Percentiles rank a stretch among this genome's conserved stretches.
Evolutionary conservation across 2,113 vertebrate genomes (phyloP).

Genomic region (Ceratotherium simum): DNA sequence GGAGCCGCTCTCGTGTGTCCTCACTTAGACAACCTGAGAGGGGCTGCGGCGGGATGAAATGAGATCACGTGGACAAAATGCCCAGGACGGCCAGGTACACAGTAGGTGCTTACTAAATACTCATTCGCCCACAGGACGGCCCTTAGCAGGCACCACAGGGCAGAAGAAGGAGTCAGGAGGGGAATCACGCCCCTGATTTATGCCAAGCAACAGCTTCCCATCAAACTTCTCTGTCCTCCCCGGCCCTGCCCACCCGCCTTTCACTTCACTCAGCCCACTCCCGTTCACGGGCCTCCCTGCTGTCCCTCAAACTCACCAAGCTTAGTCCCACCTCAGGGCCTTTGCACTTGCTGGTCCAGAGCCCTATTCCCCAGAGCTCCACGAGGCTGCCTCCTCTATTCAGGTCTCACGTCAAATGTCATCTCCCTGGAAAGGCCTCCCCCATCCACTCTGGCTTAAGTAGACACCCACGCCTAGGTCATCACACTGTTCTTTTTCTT

Average conservation of each 20-base stretch:
- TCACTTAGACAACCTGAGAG: background rate
- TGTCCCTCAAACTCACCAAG: background rate
- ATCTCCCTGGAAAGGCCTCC: background rate
- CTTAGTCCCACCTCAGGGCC: background rate
- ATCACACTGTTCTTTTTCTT: background rate
- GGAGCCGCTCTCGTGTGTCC: background rate
- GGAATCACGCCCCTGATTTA: background rate
- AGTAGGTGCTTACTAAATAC: background rate
- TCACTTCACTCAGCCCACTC: background rate
- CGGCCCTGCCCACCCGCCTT: background rate
- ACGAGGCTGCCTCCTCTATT: background rate
- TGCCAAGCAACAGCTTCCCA: background rate
- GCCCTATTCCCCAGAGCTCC: background rate
- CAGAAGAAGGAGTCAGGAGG: background rate
- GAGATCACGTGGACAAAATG: background rate
- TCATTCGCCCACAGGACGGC: background rate
- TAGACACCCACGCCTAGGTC: background rate
- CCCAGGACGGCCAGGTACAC: background rate
- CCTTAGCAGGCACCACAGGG: background rate
- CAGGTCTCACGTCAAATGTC: background rate
- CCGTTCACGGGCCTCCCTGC: background rate
- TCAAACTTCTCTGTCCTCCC: background rate
- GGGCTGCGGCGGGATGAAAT: background rate
- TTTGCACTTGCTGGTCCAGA: background rate
- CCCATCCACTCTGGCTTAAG: background rate